Evolutionary conservation across 2,797 vertebrate genomes (phyloP), one percentile per base, ranked within the genome.

Genomic region (Rachycentron canadum): DNA sequence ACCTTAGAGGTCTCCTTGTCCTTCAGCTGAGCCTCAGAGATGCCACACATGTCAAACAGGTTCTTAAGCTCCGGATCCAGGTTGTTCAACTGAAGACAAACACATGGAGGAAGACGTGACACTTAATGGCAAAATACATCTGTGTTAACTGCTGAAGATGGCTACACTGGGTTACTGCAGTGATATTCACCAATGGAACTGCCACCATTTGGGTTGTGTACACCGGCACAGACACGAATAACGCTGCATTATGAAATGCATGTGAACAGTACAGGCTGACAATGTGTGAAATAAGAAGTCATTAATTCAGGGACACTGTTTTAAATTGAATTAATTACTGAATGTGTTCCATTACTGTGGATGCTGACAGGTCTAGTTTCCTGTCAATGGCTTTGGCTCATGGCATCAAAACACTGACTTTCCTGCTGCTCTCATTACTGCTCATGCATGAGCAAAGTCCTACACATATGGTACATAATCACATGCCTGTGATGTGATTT

Each of bases 1-100:
- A 96, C 97, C 94, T 98, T 99, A 9, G 98, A 99, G 25, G 98
- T 99, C 95, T 99, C 98, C 94, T 96, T 97, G 95, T 99, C 98
- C 91, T 99, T 99, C 49, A 99, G 96, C 21, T 99, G 95, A 76
- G 96, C 97, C 88, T 99, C 98, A 16, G 98, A 99, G 94, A 99
- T 99, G 88, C 98, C 98, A 78, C 97, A 99, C 92, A 98, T 55
- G 90, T 99, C 98, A 75, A 99, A 99, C 66, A 99, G 95, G 84
- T 97, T 96, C 95, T 99, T 99, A 89, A 99, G 89, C 91, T 99
- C 98, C 14, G 98, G 98, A 92, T 99, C 98, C 93, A 99, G 92
- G 92, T 99, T 99, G 91, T 99, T 99, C 66, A 99, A 73, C 98
- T 99, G 91, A 1, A 14, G 55, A 45, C n/a, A 61, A 13, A n/a